Percentiles rank a stretch among this genome's conserved stretches.
phyloP scores from a whole-genome alignment of 2,797 vertebrate genomes.

The Pipistrellus pygmaeus region DNA sequence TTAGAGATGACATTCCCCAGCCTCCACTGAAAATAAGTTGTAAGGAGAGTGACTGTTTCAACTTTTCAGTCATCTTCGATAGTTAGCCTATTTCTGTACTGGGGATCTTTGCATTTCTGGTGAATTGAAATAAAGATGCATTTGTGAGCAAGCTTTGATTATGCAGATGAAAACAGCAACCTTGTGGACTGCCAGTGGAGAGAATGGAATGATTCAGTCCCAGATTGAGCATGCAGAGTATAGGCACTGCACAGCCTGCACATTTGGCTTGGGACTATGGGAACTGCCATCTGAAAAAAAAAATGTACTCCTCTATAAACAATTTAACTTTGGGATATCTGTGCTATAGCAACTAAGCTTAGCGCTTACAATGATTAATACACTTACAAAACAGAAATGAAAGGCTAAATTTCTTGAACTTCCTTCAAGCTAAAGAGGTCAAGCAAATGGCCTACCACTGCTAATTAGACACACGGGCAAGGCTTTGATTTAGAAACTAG shows the following conservation, averaged over 20 bases:
- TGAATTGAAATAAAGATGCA: background rate
- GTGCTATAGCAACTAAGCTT: background rate
- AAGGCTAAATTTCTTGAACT: background rate
- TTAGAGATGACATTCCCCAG: background rate
- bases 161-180: background rate
- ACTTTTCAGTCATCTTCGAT: background rate
- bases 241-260: fast-evolving
- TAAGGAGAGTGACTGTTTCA: background rate
- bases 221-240: background rate
- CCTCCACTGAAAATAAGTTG: background rate
- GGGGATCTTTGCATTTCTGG: background rate
- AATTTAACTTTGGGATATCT: background rate
- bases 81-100: background rate
- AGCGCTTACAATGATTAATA: background rate
- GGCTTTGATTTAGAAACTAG: background rate
- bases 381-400: background rate
- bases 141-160: background rate
- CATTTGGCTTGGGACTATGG: background rate
- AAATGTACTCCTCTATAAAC: background rate
- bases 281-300: background rate
- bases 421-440: background rate
- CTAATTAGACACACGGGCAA: background rate
- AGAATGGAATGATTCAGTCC: background rate
- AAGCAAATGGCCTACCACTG: background rate
- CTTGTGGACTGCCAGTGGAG: background rate